Conservation (phyloP, 2,113 vertebrate genomes). For the Sylvilagus bachmani region DNA sequence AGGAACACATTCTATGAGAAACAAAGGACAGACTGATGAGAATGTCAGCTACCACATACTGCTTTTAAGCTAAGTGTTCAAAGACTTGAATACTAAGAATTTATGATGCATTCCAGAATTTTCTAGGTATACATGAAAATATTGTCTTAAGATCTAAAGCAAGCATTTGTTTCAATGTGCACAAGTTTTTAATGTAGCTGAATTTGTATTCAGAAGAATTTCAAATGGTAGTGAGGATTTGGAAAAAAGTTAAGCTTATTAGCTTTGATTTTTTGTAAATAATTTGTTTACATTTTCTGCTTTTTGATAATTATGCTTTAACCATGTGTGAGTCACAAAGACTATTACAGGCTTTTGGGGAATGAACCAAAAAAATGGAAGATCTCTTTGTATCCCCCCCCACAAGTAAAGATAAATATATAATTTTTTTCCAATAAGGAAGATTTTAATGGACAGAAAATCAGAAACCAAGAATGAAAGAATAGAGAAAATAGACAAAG, state of each 20-base stretch:
- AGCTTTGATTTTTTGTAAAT: slow-evolving; percentile 14
- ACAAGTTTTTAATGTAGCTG: background rate
- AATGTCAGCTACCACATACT: background rate
- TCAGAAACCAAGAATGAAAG: background rate
- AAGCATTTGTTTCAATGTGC: slow-evolving; percentile 20
- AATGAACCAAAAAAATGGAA: too few species aligned
- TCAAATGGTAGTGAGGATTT: background rate
- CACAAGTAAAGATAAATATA: too few species aligned
- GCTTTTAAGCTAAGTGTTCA: background rate
- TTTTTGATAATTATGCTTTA: slow-evolving; percentile 13
- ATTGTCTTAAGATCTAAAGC: background rate
- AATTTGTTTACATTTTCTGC: slow-evolving; percentile 23
- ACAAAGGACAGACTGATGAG: background rate
- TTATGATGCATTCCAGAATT: background rate
- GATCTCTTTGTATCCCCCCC: too few species aligned
- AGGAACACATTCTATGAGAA: slow-evolving; percentile 1
- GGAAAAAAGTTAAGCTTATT: background rate
- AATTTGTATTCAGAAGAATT: background rate
- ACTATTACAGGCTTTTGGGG: too few species aligned
- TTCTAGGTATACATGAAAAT: background rate
- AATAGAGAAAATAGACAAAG: background rate
- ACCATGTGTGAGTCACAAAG: background rate
- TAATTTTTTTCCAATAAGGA: too few species aligned
- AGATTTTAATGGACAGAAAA: background rate
- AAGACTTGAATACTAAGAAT: background rate